Conservation (phyloP, 2,113 vertebrate genomes). For the Mastomys coucha region DNA sequence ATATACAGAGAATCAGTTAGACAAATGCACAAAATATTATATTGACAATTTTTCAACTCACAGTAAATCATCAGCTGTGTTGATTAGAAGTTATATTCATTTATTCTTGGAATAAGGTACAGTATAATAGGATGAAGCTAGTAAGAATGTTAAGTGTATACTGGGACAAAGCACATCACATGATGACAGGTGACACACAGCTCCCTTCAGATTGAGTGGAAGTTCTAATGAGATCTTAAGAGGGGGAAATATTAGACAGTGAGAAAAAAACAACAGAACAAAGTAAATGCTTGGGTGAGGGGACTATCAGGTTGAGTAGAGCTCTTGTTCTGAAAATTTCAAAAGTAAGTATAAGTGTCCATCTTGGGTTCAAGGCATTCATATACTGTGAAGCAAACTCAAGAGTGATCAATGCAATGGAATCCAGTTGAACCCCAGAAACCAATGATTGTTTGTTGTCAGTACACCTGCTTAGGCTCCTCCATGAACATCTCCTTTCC, state of each 20-base stretch:
- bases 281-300: neutral
- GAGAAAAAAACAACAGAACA: neutral
- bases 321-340: neutral
- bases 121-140: neutral
- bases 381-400: neutral
- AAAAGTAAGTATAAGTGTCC: neutral
- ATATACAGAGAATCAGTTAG: conserved; percentile 27
- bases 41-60: conserved; percentile 51
- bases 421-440: neutral
- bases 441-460: neutral
- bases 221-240: neutral
- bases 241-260: neutral
- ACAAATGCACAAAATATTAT: conserved; percentile 36
- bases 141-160: neutral
- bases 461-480: neutral
- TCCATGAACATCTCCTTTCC: neutral
- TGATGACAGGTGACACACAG: neutral
- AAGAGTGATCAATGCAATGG: neutral
- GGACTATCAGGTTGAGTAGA: neutral
- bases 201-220: neutral
- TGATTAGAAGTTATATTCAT: conserved; percentile 44
- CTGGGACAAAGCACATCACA: neutral
- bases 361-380: neutral
- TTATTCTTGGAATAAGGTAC: conserved; percentile 44
- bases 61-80: conserved; percentile 15